Conservation (phyloP, 2,797 vertebrate species). For the Neosalanx taihuensis region DNA sequence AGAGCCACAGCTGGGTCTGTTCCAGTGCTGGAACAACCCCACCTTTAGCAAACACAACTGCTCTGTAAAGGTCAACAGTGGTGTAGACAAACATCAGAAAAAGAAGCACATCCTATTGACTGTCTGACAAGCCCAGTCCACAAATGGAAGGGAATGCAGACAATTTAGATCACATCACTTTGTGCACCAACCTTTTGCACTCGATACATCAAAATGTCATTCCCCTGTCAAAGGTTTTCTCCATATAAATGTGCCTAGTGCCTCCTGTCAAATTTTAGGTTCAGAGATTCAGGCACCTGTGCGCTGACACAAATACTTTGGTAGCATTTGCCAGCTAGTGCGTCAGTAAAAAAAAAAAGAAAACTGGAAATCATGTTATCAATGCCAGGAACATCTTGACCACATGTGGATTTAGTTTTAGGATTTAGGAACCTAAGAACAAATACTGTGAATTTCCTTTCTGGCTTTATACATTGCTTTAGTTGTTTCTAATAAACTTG, state of each 20-base stretch:
- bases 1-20: conserved; percentile 3
- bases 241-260: neutral
- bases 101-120: conserved; percentile 37
- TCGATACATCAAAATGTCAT: neutral
- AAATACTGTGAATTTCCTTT: neutral
- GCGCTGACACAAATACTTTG: neutral
- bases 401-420: conserved; percentile 8
- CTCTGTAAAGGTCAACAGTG: conserved; percentile 43
- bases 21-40: conserved; percentile 45
- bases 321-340: neutral
- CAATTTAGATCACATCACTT: conserved; percentile 41
- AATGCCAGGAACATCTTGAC: conserved; percentile 21
- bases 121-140: conserved; percentile 12
- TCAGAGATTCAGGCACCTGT: neutral
- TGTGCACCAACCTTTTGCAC: conserved; percentile 21
- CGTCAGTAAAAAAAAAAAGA: neutral
- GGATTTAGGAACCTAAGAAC: no score
- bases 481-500: no score
- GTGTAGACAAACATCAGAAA: conserved; percentile 45
- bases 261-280: neutral
- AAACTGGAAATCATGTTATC: neutral
- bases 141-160: conserved; percentile 24
- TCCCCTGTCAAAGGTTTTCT: neutral
- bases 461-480: no score
- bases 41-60: conserved; percentile 52